Evolutionary conservation across 2,888 invertebrate genomes (phyloP).

Genomic region (Ecdyonurus torrentis): DNA sequence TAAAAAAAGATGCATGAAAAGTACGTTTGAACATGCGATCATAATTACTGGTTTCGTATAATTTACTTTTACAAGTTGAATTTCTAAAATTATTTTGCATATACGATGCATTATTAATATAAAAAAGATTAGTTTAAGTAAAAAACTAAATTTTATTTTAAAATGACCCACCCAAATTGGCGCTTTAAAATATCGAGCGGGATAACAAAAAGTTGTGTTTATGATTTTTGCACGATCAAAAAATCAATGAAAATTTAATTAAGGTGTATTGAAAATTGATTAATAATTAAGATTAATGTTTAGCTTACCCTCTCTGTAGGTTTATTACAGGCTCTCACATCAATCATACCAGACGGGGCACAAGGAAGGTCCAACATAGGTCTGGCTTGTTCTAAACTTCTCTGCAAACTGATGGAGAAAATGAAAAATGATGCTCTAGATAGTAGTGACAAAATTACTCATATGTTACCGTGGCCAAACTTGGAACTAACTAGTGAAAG

Average conservation of each 20-base stretch:
- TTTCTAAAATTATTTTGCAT: too few species aligned
- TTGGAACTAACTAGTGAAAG: too few species aligned
- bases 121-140: too few species aligned
- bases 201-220: background rate
- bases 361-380: background rate
- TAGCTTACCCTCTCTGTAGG: slow-evolving; percentile 42
- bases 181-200: background rate
- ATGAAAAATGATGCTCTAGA: too few species aligned
- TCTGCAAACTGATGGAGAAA: background rate
- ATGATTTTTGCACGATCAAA: too few species aligned
- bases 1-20: too few species aligned
- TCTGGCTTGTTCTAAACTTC: background rate
- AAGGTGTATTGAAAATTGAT: background rate
- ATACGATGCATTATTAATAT: too few species aligned
- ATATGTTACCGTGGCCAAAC: too few species aligned
- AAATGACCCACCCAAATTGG: background rate
- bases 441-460: too few species aligned
- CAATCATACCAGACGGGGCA: slow-evolving; percentile 18
- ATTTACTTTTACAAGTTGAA: too few species aligned
- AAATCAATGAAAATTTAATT: background rate
- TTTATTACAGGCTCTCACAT: slow-evolving; percentile 51
- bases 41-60: too few species aligned
- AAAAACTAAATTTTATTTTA: background rate
- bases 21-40: too few species aligned
- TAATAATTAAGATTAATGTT: background rate